These are phyloP conservation scores for Drosophila bunnanda DNA, from an alignment of 2,888 invertebrate genomes.

Conservation along the genomic window DNA sequence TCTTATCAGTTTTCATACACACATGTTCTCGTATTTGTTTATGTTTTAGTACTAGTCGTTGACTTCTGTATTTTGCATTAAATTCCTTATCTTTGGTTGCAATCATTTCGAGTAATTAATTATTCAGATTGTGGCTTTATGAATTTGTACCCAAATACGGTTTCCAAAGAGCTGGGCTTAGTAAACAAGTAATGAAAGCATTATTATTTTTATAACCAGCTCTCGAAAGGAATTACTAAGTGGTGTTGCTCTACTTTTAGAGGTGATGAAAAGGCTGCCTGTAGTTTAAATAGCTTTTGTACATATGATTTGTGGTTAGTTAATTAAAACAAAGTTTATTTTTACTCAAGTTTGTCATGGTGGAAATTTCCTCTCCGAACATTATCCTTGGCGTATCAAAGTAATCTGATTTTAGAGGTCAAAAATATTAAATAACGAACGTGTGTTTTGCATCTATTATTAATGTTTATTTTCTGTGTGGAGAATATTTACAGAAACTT, in stretches of 20 bases:
- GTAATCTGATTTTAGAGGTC: neutral
- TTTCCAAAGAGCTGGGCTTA: slow-evolving; percentile 20
- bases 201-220: slow-evolving; percentile 11
- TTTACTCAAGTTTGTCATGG: neutral
- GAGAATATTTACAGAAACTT: neutral
- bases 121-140: slow-evolving; percentile 34
- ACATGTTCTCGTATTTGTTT: slow-evolving; percentile 34
- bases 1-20: slow-evolving; percentile 13
- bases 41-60: slow-evolving; percentile 29
- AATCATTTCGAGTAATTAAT: slow-evolving; percentile 35
- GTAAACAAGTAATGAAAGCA: slow-evolving; percentile 15
- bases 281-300: neutral
- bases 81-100: slow-evolving; percentile 15
- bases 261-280: slow-evolving; percentile 3
- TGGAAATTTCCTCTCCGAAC: neutral
- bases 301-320: neutral
- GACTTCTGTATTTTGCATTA: slow-evolving; percentile 36
- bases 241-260: slow-evolving; percentile 2
- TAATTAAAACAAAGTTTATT: neutral
- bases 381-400: neutral
- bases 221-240: slow-evolving; percentile 6
- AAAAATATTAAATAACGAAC: neutral
- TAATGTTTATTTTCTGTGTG: neutral
- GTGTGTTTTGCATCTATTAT: too few species aligned
- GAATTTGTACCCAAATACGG: slow-evolving; percentile 29